Percentiles rank a stretch among this genome's conserved stretches.
Conservation (phyloP, 2,113 vertebrate species). For the Phainopepla nitens region DNA sequence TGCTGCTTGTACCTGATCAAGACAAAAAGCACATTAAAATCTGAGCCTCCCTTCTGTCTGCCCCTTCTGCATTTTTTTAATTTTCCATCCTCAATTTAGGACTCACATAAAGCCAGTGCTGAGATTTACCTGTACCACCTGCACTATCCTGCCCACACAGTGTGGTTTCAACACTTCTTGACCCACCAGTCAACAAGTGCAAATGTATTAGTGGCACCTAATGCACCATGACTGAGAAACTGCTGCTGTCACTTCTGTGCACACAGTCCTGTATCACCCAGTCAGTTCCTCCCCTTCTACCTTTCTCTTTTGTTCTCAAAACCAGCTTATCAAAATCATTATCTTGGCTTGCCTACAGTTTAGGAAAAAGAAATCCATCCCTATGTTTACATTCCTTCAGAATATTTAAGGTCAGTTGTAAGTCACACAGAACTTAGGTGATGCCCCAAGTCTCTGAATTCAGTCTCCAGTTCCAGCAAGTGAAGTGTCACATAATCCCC, state of each 20-base stretch:
- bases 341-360: neutral
- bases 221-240: fast-evolving
- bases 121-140: neutral
- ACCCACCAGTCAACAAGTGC: neutral
- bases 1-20: slow-evolving; percentile 80
- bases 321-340: neutral
- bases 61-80: neutral
- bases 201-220: neutral
- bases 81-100: neutral
- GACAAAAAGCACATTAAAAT: neutral
- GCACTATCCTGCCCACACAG: neutral
- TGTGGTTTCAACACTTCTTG: neutral
- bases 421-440: neutral
- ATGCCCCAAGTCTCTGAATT: neutral
- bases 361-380: neutral
- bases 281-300: neutral
- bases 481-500: neutral
- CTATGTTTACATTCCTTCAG: neutral
- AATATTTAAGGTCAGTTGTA: neutral
- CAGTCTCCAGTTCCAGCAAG: neutral
- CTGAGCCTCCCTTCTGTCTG: neutral
- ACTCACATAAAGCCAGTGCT: fast-evolving
- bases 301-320: neutral
- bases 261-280: neutral
- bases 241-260: neutral